Percentiles rank a stretch among this genome's conserved stretches.
Evolutionary conservation across 2,888 invertebrate genomes (phyloP).

Genomic region (Ashinkailepas kermadecensis): DNA sequence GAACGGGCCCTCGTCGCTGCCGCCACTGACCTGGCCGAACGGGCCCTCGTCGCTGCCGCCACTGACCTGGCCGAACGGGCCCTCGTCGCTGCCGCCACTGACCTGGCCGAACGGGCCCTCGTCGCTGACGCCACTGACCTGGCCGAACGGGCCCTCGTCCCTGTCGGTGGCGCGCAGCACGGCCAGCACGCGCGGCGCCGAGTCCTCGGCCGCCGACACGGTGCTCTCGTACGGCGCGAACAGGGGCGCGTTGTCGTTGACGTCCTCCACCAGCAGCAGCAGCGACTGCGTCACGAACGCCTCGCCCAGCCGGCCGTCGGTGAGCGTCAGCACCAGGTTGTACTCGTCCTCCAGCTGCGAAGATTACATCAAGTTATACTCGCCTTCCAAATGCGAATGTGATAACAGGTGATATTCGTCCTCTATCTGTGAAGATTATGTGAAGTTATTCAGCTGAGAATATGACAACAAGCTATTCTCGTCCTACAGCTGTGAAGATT

Average conservation of each 20-base stretch:
- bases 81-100: no score
- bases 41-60: not conserved
- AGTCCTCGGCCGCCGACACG: slow-evolving; percentile 70
- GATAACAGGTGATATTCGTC: no score
- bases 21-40: not conserved
- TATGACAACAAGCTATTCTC: no score
- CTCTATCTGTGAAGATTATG: no score
- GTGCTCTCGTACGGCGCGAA: slow-evolving; percentile 79
- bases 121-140: slow-evolving; percentile 49
- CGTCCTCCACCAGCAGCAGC: slow-evolving; percentile 78
- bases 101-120: not conserved
- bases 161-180: slow-evolving; percentile 79
- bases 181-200: slow-evolving; percentile 59
- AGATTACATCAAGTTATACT: not conserved
- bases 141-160: slow-evolving; percentile 86
- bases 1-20: not conserved
- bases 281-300: slow-evolving; percentile 85
- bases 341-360: slow-evolving; percentile 76
- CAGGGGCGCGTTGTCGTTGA: slow-evolving; percentile 80
- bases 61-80: not conserved
- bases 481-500: no score
- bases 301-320: slow-evolving; percentile 76
- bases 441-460: no score
- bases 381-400: no score
- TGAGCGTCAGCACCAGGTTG: slow-evolving; percentile 75